Evolutionary conservation across 2,797 vertebrate genomes (phyloP).

Genomic region (Spheniscus humboldti): DNA sequence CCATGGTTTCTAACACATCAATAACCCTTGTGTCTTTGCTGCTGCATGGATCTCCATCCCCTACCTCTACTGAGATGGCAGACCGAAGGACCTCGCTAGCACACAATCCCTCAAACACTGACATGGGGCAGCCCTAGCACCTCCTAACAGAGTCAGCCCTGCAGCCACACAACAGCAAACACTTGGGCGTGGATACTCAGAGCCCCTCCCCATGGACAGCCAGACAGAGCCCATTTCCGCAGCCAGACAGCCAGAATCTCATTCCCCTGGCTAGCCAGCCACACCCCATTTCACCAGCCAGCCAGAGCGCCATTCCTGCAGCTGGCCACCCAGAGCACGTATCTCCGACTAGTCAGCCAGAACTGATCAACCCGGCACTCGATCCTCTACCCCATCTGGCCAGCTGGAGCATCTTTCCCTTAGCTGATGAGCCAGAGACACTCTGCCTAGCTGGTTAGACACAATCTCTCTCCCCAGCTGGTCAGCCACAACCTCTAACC

Average conservation of each 20-base stretch:
- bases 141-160: not conserved
- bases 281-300: not conserved
- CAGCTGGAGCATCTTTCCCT: not conserved
- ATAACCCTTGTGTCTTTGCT: no score
- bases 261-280: not conserved
- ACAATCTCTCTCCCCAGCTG: not conserved
- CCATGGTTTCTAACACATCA: no score
- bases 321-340: not conserved
- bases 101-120: no score
- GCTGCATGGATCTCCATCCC: no score
- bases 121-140: not conserved
- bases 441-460: not conserved
- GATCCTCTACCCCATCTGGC: not conserved
- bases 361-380: not conserved
- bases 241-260: not conserved
- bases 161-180: not conserved
- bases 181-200: not conserved
- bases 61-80: no score
- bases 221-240: not conserved
- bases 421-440: not conserved
- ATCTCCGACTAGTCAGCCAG: not conserved
- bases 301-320: not conserved
- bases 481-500: not conserved
- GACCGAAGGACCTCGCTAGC: no score
- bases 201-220: accelerated